These are phyloP conservation scores for Alces alces DNA, from an alignment of 2,113 vertebrate species.

Conservation along the genomic window DNA sequence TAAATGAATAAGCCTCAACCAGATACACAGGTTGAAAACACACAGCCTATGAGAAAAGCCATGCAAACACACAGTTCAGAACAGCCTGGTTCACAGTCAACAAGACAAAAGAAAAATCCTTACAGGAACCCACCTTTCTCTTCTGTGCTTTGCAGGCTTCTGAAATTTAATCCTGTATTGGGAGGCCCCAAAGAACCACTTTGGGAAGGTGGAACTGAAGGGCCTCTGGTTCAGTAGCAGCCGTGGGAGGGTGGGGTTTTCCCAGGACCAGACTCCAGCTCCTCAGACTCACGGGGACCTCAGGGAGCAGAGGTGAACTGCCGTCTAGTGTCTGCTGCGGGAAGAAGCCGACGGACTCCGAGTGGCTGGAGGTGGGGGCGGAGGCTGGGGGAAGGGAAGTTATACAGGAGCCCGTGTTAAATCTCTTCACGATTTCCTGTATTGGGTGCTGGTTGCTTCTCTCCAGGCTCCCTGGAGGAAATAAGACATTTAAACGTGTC, in stretches of 20 bases:
- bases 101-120: conserved; percentile 39
- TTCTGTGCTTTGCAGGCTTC: conserved; percentile 57
- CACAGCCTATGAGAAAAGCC: not conserved
- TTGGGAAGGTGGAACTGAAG: not conserved
- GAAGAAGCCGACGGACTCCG: conserved; percentile 28
- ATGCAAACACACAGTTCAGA: not conserved
- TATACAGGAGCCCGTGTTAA: conserved; percentile 63
- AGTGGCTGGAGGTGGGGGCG: conserved; percentile 60
- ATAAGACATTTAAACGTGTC: conserved; percentile 59
- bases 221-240: not conserved
- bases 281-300: not conserved
- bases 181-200: not conserved
- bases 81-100: not conserved
- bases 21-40: conserved; percentile 16
- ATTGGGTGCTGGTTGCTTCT: conserved; percentile 50
- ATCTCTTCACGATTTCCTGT: conserved; percentile 68
- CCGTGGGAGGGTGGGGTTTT: conserved; percentile 59
- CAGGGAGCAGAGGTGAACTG: conserved; percentile 45
- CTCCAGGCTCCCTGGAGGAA: conserved; percentile 57
- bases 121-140: conserved; percentile 70
- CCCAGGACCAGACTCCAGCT: not conserved
- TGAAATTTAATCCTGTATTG: conserved; percentile 35
- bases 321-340: conserved; percentile 21
- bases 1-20: not conserved
- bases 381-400: conserved; percentile 49